Evolutionary conservation across 1,140 invertebrate genomes (phyloP).

Genomic region (Papilio machaon): DNA sequence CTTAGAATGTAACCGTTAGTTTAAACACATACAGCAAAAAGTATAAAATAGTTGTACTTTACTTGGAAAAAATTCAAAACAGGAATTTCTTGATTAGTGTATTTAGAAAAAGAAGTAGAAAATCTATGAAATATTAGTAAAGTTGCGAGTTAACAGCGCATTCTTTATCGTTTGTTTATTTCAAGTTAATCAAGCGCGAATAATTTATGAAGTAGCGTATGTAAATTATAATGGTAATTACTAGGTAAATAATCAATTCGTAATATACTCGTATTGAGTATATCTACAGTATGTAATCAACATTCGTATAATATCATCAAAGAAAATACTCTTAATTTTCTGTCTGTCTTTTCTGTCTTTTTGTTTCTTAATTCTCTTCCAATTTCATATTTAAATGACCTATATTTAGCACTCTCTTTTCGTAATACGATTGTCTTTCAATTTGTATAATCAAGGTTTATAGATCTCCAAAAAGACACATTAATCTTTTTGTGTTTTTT

Average conservation of each 20-base stretch:
- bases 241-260: background rate
- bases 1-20: background rate
- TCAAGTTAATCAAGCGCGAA: constrained; percentile 10
- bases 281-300: background rate
- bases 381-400: too few relatives aligned
- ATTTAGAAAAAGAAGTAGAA: constrained; percentile 5
- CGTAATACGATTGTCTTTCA: too few relatives aligned
- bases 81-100: background rate
- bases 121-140: constrained; percentile 11
- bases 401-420: too few relatives aligned
- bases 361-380: background rate
- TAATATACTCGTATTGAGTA: background rate
- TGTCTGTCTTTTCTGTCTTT: too few relatives aligned
- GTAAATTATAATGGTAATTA: constrained; percentile 16
- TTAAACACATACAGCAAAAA: background rate
- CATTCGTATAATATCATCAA: background rate
- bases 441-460: too few relatives aligned
- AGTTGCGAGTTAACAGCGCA: constrained; percentile 4
- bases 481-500: too few relatives aligned
- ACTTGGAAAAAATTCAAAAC: background rate
- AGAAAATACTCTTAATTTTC: background rate
- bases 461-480: too few relatives aligned
- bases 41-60: background rate
- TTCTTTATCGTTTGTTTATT: constrained; percentile 6
- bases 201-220: constrained; percentile 6